Evolutionary conservation across 1,140 invertebrate species (phyloP).

Genomic region (Fopius arisanus): DNA sequence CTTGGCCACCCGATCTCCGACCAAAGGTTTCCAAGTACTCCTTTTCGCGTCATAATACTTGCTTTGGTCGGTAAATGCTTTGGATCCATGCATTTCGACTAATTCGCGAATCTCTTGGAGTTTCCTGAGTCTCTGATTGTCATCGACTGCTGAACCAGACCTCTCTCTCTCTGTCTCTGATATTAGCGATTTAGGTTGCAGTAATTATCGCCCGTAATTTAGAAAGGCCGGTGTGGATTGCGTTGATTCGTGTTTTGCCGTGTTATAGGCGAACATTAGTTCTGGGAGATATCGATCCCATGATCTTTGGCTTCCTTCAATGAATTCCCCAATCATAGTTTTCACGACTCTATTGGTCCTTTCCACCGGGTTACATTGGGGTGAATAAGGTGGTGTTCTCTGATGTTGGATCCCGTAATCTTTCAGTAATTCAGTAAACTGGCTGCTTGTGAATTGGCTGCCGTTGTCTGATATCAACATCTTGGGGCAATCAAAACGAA

Average conservation of each 20-base stretch:
- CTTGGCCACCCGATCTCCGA: neutral
- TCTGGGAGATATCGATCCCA: constrained; percentile 51
- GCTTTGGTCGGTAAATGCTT: neutral
- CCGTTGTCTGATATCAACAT: neutral
- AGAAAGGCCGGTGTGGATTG: constrained; percentile 16
- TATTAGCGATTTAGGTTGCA: neutral
- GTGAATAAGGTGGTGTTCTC: constrained; percentile 12
- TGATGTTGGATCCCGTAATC: neutral
- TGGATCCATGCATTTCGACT: neutral
- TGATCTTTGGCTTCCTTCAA: constrained; percentile 41
- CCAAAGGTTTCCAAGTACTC: neutral
- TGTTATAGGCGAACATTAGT: constrained; percentile 45
- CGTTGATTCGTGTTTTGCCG: neutral
- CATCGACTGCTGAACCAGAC: neutral
- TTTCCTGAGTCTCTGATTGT: neutral
- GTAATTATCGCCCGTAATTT: neutral
- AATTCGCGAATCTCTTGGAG: neutral
- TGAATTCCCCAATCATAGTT: constrained; percentile 37
- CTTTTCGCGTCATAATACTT: neutral
- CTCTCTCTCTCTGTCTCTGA: neutral
- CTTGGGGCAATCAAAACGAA: neutral
- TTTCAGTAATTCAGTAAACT: neutral
- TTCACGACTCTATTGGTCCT: constrained; percentile 17
- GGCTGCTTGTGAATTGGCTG: neutral
- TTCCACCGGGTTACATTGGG: constrained; percentile 22